phyloP scores from a whole-genome alignment of 2,888 invertebrate genomes.

The Drosophila bunnanda region DNA sequence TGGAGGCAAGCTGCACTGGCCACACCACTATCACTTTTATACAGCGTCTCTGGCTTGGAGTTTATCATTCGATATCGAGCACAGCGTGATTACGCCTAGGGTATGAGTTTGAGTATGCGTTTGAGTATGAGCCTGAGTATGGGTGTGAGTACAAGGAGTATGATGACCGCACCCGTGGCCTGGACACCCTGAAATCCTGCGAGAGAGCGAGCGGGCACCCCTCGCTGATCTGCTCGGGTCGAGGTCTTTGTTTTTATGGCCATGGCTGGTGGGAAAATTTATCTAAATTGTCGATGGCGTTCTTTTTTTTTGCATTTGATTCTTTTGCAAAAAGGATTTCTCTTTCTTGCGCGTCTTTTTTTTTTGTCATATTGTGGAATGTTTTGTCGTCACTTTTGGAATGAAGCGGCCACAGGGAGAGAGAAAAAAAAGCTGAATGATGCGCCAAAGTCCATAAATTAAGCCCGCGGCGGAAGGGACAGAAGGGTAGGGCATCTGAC shows the following conservation, averaged over 20 bases:
- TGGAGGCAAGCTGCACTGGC: constrained; percentile 54
- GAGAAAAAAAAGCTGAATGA: constrained; percentile 38
- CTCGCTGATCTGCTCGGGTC: constrained; percentile 61
- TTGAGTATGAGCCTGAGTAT: constrained; percentile 10
- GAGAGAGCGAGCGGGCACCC: constrained; percentile 50
- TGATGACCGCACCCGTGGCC: constrained; percentile 57
- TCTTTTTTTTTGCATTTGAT: constrained; percentile 56
- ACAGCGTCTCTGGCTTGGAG: constrained; percentile 53
- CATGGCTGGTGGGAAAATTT: constrained; percentile 83
- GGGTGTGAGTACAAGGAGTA: constrained; percentile 31
- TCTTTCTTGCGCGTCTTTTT: constrained; percentile 60
- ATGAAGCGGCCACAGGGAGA: constrained; percentile 23
- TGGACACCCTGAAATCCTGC: constrained; percentile 47
- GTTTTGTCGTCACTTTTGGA: constrained; percentile 83
- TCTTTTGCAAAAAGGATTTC: constrained; percentile 68
- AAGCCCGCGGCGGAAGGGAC: constrained; percentile 57
- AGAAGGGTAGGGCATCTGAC: constrained; percentile 55
- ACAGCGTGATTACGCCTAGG: constrained; percentile 68
- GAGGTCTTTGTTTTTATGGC: constrained; percentile 72
- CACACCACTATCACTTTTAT: constrained; percentile 36
- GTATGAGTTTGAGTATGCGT: constrained; percentile 55
- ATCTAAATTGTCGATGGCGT: constrained; percentile 81
- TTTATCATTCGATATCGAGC: constrained; percentile 80
- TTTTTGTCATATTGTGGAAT: constrained; percentile 83
- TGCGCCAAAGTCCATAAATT: constrained; percentile 82